Evolutionary conservation across 64 coral and sea anemone genomes (phyloP).

Genomic region (Exaiptasia diaphana): DNA sequence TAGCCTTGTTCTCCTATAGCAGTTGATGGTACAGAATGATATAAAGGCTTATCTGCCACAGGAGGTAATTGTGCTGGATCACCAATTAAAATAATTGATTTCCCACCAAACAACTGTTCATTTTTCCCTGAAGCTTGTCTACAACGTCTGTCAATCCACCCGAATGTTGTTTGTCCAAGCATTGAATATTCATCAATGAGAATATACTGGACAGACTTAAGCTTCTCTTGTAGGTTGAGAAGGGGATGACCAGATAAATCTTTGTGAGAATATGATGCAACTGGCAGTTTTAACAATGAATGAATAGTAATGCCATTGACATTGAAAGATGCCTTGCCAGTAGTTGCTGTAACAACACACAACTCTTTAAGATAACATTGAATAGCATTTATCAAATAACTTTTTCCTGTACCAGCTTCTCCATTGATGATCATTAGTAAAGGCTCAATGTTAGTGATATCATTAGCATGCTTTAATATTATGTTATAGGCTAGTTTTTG

Average conservation of each 20-base stretch:
- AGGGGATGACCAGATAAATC: conserved; percentile 22
- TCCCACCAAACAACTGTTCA: conserved; percentile 20
- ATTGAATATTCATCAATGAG: conserved; percentile 55
- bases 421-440: not conserved
- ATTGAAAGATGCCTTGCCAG: conserved; percentile 40
- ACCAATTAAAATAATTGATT: conserved; percentile 14
- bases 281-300: conserved; percentile 18
- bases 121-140: conserved; percentile 30
- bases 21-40: not conserved
- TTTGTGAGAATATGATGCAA: not conserved
- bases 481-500: conserved; percentile 34
- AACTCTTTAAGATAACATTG: not conserved
- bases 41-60: conserved; percentile 13
- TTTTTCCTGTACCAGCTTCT: not conserved
- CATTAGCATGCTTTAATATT: not conserved
- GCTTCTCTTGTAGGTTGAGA: not conserved
- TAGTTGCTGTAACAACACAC: conserved; percentile 23
- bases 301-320: conserved; percentile 15
- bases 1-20: not conserved
- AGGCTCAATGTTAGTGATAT: not conserved
- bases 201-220: conserved; percentile 16
- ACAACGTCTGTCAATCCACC: conserved; percentile 55
- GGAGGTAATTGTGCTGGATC: conserved; percentile 56
- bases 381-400: conserved; percentile 20
- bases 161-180: conserved; percentile 46